Evolutionary conservation across 2,888 invertebrate genomes (phyloP).

Genomic region (Lasioglossum figueresi): DNA sequence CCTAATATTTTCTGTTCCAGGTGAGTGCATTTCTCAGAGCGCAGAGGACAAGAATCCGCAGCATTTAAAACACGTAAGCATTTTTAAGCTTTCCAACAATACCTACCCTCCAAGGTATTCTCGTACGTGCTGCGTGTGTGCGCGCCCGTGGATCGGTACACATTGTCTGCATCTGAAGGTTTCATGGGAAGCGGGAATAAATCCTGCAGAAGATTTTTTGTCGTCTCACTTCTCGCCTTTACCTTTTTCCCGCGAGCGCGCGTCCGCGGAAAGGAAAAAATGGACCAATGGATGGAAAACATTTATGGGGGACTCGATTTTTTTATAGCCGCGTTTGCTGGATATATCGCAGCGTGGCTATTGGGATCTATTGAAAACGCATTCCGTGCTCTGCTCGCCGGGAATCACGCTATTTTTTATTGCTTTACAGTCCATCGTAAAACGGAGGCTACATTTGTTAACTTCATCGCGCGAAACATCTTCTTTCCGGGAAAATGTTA

Average conservation of each 20-base stretch:
- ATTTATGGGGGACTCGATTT: slow-evolving; percentile 39
- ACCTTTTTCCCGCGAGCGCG: background rate
- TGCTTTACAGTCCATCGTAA: slow-evolving; percentile 2
- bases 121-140: background rate
- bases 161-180: slow-evolving; percentile 25
- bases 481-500: background rate
- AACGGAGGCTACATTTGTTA: slow-evolving; percentile 28
- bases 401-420: background rate
- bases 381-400: background rate
- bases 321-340: background rate
- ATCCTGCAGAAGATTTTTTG: slow-evolving; percentile 40
- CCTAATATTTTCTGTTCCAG: slow-evolving; percentile 44
- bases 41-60: background rate
- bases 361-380: slow-evolving; percentile 38
- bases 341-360: slow-evolving; percentile 1
- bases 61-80: slow-evolving; percentile 37
- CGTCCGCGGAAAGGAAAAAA: slow-evolving; percentile 6
- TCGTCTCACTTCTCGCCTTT: slow-evolving; percentile 48
- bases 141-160: background rate
- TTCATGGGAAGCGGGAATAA: slow-evolving; percentile 34
- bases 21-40: slow-evolving; percentile 37
- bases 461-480: background rate
- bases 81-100: slow-evolving; percentile 14
- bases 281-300: slow-evolving; percentile 29
- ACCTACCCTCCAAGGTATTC: slow-evolving; percentile 11